These are phyloP conservation scores for Phoebastria nigripes DNA, from an alignment of 2,797 vertebrate species.

Conservation along the genomic window DNA sequence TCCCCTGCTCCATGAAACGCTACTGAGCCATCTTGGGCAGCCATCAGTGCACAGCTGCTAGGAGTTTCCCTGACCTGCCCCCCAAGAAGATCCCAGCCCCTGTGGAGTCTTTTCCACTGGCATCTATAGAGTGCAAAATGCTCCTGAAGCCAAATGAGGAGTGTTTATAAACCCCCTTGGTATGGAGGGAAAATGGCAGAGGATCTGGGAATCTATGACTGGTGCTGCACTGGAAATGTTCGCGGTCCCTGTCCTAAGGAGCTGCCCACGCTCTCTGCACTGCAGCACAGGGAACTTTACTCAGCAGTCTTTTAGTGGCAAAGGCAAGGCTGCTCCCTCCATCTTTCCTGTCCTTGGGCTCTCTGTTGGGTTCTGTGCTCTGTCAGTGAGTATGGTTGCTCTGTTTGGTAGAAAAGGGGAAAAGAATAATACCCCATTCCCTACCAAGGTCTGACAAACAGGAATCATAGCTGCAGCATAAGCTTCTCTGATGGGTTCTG, in stretches of 20 bases:
- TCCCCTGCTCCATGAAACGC: neutral
- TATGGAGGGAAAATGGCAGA: neutral
- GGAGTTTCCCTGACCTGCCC: neutral
- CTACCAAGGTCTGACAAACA: constrained; percentile 9
- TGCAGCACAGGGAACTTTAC: neutral
- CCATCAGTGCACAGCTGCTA: neutral
- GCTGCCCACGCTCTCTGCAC: neutral
- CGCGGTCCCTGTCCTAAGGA: neutral
- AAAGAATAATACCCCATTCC: constrained; percentile 2
- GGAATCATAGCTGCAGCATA: constrained; percentile 33
- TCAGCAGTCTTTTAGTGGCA: neutral
- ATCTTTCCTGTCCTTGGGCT: neutral
- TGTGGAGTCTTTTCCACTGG: neutral
- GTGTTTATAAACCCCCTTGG: accelerated
- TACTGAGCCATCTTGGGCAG: neutral
- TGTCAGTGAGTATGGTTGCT: neutral
- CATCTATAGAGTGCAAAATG: neutral
- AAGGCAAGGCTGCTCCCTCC: neutral
- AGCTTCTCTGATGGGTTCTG: constrained; percentile 63
- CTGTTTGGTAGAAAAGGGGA: neutral
- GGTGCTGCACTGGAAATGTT: neutral
- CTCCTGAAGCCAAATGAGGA: neutral
- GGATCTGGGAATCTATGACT: neutral
- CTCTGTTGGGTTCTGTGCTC: neutral
- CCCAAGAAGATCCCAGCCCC: neutral